phyloP scores from a whole-genome alignment of 2,888 invertebrate genomes.

The Gryllus longicercus region DNA sequence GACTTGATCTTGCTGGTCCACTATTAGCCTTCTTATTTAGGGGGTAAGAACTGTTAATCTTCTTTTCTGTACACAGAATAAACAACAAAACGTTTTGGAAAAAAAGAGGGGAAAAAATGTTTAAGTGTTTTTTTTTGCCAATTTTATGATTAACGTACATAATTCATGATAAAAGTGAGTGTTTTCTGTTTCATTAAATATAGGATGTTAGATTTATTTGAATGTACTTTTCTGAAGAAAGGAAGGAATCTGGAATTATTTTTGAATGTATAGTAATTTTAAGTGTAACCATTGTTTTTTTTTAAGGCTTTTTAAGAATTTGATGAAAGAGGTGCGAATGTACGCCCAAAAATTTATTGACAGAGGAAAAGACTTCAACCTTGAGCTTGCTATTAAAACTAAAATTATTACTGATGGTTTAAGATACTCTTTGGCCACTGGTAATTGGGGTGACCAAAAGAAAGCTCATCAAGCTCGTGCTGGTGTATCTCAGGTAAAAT shows the following conservation, averaged over 20 bases:
- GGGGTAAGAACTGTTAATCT: conserved; percentile 53
- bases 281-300: background rate
- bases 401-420: conserved; percentile 97
- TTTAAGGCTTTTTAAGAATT: conserved; percentile 78
- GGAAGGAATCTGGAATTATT: too few relatives aligned
- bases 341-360: conserved; percentile 99
- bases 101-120: too few relatives aligned
- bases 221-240: too few relatives aligned
- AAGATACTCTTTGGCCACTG: conserved; percentile 96
- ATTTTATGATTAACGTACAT: too few relatives aligned
- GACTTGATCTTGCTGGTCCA: conserved; percentile 96
- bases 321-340: conserved; percentile 96
- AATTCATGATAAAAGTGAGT: too few relatives aligned
- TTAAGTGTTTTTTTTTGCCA: too few relatives aligned
- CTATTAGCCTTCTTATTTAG: conserved; percentile 94
- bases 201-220: too few relatives aligned
- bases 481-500: conserved; percentile 75
- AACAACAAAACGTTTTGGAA: too few relatives aligned
- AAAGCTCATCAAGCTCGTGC: conserved; percentile 98
- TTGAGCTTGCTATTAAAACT: conserved; percentile 94
- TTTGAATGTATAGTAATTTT: too few relatives aligned
- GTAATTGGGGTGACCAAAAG: conserved; percentile 99
- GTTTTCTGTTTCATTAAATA: too few relatives aligned
- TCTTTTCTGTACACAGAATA: background rate
- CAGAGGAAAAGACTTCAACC: conserved; percentile 95